Base-by-base conservation (phyloP, 2,797 vertebrate species). In the Psittacula echo region DNA sequence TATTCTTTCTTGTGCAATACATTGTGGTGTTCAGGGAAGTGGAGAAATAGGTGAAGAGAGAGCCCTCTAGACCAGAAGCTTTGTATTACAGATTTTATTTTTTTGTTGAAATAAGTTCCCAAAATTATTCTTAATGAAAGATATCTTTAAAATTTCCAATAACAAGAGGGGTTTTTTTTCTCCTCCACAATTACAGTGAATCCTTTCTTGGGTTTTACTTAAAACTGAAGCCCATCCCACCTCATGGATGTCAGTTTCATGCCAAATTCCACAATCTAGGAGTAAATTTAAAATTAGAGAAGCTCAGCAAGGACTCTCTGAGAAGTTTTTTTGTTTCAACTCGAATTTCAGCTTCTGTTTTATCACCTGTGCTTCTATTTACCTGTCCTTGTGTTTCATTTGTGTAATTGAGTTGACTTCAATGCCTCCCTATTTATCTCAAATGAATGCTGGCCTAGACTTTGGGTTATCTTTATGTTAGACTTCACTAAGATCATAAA, bases 71-170 rank as follows among this genome's bases (percentile, higher is more conserved):
- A 75, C 39, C 32, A 85, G 70, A 89, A 66, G 53, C 34, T 72
- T 90, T 81, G 54, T 91, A 83, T 94, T 96, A 95, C 78, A 89
- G 58, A 89, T 53, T 61, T 39, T 39, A 39, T 39, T 91, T 30
- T 26, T 97, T 94, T 53, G 58, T 85, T 85, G 56, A 95, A 95
- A 60, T 70, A 70, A 76, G 89, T 76, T 30, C 45, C 72, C 34
- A 26, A 61, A 82, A 90, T 95, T 91, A 78, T 96, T 96, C 83
- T 80, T 94, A 88, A 90, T 87, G 79, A 92, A 42, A 93, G 93
- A 81, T 83, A 88, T 77, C 75, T 78, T 51, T 45, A 68, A 96
- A 71, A 87, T 72, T 91, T 94, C 61, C 32, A 56, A 54, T 85
- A 93, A 87, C 68, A 89, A 92, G 74, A 82, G 7, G 27, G 0